Evolutionary conservation across 2,888 invertebrate species (phyloP), one percentile per base, ranked within the genome.

Genomic region (Orchesella flavescens): DNA sequence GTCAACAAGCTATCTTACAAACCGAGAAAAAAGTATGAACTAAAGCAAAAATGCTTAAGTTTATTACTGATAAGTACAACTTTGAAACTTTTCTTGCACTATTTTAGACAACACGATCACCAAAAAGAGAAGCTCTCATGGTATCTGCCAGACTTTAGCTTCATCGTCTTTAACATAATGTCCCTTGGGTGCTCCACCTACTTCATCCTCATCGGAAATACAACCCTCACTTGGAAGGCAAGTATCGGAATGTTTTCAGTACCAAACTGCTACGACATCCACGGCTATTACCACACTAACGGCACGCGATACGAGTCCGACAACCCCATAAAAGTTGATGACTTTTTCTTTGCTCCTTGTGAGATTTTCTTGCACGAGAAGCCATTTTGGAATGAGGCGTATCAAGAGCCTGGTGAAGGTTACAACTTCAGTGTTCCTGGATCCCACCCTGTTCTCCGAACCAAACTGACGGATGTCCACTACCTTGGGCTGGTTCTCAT

Each of bases 341-440:
- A 61, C 19, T 80, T 80, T 17, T 80, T 24, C 73, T 73, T 66
- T 55, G 15, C 23, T 0, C 80, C 80, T n/a, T 80, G 80, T 46
- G 15, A 34, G n/a, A 5, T 7, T 1, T 69, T 69, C 23, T 15
- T 12, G 23, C 24, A 23, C 61, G 53, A 53, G 10, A 53, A n/a
- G 10, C 17, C 10, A 10, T 19, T 75, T 75, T 46, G 17, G 12
- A 0, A 43, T 0, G 17, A 15, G 46, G 1, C 12, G 53, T 0
- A 17, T 17, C 17, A 3, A 34, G 4, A n/a, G 3, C 55, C 55
- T 34, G 34, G 34, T 34, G 34, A 55, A 55, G 55, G 55, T 10
- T 15, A 55, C 15, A n/a, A n/a, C 55, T 17, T 15, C 4, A 55
- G 55, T 15, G 15, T 17, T 15, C 55, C 17, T 15, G 61, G 17